A percentile compares a stretch with the other conserved stretches of the same genome.
Conservation (phyloP, 2,797 vertebrate genomes). For the Enteromius anoplus region DNA sequence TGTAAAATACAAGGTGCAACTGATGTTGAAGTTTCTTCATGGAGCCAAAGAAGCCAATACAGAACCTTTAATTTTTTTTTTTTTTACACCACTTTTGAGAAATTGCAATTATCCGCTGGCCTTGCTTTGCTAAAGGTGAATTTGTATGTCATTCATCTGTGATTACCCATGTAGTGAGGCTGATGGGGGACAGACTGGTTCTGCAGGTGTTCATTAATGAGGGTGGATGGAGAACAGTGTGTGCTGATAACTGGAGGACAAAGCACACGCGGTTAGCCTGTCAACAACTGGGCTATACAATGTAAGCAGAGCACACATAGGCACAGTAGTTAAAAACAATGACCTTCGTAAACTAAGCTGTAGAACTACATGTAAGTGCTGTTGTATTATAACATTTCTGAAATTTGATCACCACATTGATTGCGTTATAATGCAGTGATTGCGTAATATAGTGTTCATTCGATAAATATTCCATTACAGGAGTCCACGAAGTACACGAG, state of each 20-base stretch:
- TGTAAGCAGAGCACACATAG: conserved; percentile 64
- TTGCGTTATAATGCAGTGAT: neutral
- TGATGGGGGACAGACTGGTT: conserved; percentile 75
- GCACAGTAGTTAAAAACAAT: neutral
- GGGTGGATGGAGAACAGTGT: conserved; percentile 73
- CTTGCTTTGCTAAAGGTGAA: neutral
- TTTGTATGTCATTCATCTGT: neutral
- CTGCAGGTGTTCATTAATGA: conserved; percentile 72
- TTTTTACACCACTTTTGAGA: neutral
- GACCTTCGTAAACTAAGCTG: neutral
- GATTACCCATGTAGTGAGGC: conserved; percentile 68
- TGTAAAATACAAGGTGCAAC: neutral
- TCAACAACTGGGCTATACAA: conserved; percentile 77
- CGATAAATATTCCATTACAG: conserved; percentile 14
- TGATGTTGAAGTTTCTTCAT: neutral
- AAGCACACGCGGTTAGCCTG: conserved; percentile 73
- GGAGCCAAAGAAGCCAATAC: neutral
- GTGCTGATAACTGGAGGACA: conserved; percentile 72
- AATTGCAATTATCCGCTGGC: neutral
- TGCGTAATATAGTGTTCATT: neutral
- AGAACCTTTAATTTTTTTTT: neutral
- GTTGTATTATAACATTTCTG: neutral
- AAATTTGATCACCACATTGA: neutral
- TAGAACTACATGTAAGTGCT: neutral
- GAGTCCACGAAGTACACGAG: conserved; percentile 53